phyloP scores from a whole-genome alignment of 2,888 invertebrate genomes.

The Sturmia bella region DNA sequence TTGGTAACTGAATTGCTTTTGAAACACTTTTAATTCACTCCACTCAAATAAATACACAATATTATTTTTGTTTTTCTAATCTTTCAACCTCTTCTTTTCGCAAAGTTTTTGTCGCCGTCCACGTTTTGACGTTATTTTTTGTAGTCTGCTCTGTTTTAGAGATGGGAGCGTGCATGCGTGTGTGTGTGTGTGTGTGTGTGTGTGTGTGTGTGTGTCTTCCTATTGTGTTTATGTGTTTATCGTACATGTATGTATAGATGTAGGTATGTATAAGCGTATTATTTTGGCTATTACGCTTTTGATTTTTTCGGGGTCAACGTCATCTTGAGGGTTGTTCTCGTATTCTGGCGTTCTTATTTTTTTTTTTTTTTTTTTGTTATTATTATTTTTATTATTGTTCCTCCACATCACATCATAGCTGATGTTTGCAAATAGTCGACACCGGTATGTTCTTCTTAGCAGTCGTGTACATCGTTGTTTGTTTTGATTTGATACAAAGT shows the following conservation, averaged over 20 bases:
- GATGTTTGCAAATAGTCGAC: slow-evolving; percentile 57
- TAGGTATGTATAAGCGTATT: slow-evolving; percentile 22
- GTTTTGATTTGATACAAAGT: slow-evolving; percentile 61
- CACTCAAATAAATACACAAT: too few species aligned
- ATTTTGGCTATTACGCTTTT: slow-evolving; percentile 64
- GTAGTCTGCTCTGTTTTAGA: slow-evolving; percentile 34
- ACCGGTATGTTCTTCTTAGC: slow-evolving; percentile 65
- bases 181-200: slow-evolving; percentile 8
- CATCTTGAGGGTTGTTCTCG: slow-evolving; percentile 73
- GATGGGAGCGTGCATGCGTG: not conserved
- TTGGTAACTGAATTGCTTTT: not conserved
- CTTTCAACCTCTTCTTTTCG: slow-evolving; percentile 3
- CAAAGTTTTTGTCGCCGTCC: slow-evolving; percentile 11
- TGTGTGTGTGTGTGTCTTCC: slow-evolving; percentile 19
- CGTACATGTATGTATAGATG: not conserved
- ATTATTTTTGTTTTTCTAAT: slow-evolving; percentile 1
- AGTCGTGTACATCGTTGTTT: slow-evolving; percentile 50
- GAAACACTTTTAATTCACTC: not conserved
- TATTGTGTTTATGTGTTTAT: slow-evolving; percentile 12
- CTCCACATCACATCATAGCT: slow-evolving; percentile 36
- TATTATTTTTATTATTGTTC: slow-evolving; percentile 33
- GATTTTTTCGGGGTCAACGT: slow-evolving; percentile 73
- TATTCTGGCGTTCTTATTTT: too few species aligned
- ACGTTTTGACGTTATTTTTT: slow-evolving; percentile 61
- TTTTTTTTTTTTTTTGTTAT: slow-evolving; percentile 29